A percentile compares a stretch with the other conserved stretches of the same genome.
phyloP scores from a whole-genome alignment of 2,888 invertebrate genomes.

The Anticlea derivata region DNA sequence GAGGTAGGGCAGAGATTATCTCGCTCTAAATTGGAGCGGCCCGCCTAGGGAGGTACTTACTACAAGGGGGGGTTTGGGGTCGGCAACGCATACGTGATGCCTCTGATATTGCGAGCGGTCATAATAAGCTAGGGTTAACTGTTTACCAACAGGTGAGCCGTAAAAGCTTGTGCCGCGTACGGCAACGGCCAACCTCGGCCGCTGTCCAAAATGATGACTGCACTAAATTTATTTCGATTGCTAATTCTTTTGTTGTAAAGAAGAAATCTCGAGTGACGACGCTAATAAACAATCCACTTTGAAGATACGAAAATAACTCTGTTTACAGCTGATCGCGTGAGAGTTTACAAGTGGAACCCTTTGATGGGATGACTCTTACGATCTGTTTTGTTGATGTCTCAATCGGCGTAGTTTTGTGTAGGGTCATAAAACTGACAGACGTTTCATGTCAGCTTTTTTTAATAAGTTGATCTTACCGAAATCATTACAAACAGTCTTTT shows the following conservation, averaged over 20 bases:
- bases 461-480: not conserved
- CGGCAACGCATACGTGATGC: no score
- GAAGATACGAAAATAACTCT: conserved; percentile 68
- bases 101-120: no score
- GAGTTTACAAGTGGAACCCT: conserved; percentile 49
- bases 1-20: no score
- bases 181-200: conserved; percentile 54
- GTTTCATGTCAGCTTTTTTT: conserved; percentile 15
- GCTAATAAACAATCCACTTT: conserved; percentile 68
- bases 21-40: no score
- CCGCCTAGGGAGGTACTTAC: no score
- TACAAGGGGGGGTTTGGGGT: no score
- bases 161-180: conserved; percentile 40
- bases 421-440: conserved; percentile 24
- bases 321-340: conserved; percentile 61
- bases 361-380: conserved; percentile 34
- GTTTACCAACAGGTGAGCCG: no score
- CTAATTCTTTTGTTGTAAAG: conserved; percentile 67
- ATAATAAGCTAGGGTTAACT: no score
- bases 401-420: conserved; percentile 26
- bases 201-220: conserved; percentile 60
- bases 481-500: not conserved
- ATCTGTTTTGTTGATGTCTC: conserved; percentile 25
- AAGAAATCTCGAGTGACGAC: conserved; percentile 56
- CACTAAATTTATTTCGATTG: conserved; percentile 67